Evolutionary conservation across 2,888 invertebrate species (phyloP).

Genomic region (Desoria tigrina): DNA sequence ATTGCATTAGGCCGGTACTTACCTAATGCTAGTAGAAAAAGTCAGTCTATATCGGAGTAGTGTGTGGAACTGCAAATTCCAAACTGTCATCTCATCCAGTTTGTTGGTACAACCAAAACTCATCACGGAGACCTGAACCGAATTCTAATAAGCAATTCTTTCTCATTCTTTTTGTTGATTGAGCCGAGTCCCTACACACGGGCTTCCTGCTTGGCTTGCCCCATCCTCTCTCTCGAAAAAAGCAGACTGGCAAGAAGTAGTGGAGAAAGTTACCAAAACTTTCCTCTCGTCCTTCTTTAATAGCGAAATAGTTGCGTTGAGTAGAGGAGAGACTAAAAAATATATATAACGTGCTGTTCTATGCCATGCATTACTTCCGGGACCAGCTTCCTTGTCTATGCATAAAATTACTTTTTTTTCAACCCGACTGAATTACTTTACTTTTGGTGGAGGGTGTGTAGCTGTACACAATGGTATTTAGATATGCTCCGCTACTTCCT

Average conservation of each 20-base stretch:
- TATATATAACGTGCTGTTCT: neutral
- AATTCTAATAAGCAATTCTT: slow-evolving; percentile 35
- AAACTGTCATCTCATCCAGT: slow-evolving; percentile 45
- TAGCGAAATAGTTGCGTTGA: neutral
- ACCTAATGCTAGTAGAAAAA: too few relatives aligned
- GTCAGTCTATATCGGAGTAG: neutral
- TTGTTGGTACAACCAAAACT: slow-evolving; percentile 39
- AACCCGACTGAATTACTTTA: slow-evolving; percentile 17
- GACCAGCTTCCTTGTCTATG: slow-evolving; percentile 11
- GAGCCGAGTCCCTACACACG: slow-evolving; percentile 21
- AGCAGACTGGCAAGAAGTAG: neutral
- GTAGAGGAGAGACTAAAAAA: too few relatives aligned
- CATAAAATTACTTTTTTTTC: slow-evolving; percentile 23
- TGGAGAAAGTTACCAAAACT: neutral
- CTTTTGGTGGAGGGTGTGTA: slow-evolving; percentile 11
- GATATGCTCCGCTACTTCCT: neutral
- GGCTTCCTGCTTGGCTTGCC: slow-evolving; percentile 5
- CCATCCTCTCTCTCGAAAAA: neutral
- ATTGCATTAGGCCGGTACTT: too few relatives aligned
- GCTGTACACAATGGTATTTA: slow-evolving; percentile 1
- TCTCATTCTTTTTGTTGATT: slow-evolving; percentile 27
- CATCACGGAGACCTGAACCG: slow-evolving; percentile 34
- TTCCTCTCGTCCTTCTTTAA: slow-evolving; percentile 10
- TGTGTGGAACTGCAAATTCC: slow-evolving; percentile 31
- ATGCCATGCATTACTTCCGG: slow-evolving; percentile 17